Percentiles rank a stretch among this genome's conserved stretches.
Evolutionary conservation across 2,113 vertebrate species (phyloP).

Genomic region (Oncorhynchus keta): DNA sequence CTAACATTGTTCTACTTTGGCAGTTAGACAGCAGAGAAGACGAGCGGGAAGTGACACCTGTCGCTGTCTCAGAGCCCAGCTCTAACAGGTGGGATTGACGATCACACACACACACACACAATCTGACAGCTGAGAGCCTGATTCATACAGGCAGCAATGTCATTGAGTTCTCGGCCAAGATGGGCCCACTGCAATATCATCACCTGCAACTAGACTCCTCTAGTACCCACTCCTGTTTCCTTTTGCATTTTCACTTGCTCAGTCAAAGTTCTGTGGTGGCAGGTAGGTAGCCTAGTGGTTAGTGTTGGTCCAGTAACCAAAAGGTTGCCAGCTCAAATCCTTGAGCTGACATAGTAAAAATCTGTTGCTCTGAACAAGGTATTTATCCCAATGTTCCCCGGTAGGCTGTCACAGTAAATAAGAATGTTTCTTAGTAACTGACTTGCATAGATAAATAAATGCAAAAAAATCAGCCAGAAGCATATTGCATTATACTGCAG

Average conservation of each 20-base stretch:
- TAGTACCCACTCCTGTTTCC: conserved; percentile 34
- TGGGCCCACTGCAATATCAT: conserved; percentile 56
- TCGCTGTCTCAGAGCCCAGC: conserved; percentile 30
- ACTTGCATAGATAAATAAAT: too few relatives aligned
- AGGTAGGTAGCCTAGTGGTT: too few relatives aligned
- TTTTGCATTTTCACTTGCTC: conserved; percentile 42
- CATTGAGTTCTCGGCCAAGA: conserved; percentile 69
- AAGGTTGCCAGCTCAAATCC: too few relatives aligned
- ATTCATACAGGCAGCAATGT: conserved; percentile 74
- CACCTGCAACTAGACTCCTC: conserved; percentile 58
- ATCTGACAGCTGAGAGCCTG: conserved; percentile 65
- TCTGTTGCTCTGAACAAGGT: too few relatives aligned
- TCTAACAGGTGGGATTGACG: neutral
- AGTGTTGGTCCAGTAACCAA: too few relatives aligned
- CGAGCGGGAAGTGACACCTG: conserved; percentile 17
- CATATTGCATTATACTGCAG: conserved; percentile 1
- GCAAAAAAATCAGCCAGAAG: conserved; percentile 26
- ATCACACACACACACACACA: conserved; percentile 2
- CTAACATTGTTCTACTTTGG: conserved; percentile 50
- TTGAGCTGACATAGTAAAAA: too few relatives aligned
- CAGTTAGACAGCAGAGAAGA: conserved; percentile 12
- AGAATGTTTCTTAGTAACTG: too few relatives aligned
- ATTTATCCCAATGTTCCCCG: neutral
- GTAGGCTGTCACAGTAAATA: conserved; percentile 21
- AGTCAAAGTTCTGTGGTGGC: conserved; percentile 11